Evolutionary conservation across 2,888 invertebrate genomes (phyloP), one percentile per base, ranked within the genome.

Genomic region (Drosophila borealis): DNA sequence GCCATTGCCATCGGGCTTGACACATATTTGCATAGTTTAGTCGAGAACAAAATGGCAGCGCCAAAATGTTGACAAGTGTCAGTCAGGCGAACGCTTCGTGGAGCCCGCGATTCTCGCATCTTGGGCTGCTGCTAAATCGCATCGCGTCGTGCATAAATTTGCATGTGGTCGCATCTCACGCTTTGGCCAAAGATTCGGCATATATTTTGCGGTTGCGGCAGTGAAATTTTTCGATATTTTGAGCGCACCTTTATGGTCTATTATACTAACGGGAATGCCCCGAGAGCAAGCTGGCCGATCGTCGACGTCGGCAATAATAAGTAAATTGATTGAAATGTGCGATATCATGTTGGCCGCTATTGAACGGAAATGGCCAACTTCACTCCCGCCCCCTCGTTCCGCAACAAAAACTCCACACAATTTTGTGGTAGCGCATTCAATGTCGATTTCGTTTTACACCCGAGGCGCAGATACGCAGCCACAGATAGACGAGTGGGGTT

Each of bases 181-280:
- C 85, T 81, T 84, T 25, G 29, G 54, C 62, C 53, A 57, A 63
- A 49, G 51, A 59, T 50, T 64, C 44, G 49, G 55, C 50, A 74
- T 67, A 71, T 49, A 77, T 74, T 61, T 54, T 59, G 55, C 44
- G 55, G 54, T 64, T 56, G 68, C 21, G 61, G 53, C 54, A 80
- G 80, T 70, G 77, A 79, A 79, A 79, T 74, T 73, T 75, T 55
- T 46, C 25, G 25, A 60, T 64, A 59, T 78, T 72, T 69, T 21
- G 64, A 87, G 88, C 83, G 81, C 83, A 83, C 83, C 88, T 87
- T 87, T 83, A 83, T 83, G 88, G 88, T 84, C 83, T 85, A 83
- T 83, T 83, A 87, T 83, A 76, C 85, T 87, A 83, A 83, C 83
- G 83, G 83, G 88, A 87, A 84, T 80, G 88, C 78, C 88, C 85